Evolutionary conservation across 2,888 invertebrate genomes (phyloP).

Genomic region (Antheraea yamamai): DNA sequence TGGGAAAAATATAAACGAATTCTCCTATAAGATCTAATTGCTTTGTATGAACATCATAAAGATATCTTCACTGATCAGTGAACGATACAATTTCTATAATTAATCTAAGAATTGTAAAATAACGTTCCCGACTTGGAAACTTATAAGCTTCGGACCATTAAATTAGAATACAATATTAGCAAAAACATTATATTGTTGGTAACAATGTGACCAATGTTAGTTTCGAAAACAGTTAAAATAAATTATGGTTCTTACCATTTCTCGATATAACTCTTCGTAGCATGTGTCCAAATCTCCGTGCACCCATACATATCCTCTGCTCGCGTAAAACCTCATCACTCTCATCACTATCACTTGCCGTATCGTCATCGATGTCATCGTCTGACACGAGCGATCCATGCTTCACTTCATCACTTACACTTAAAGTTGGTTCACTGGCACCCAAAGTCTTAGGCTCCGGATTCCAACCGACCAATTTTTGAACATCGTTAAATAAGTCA

Average conservation of each 20-base stretch:
- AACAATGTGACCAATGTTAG: background rate
- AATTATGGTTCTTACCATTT: conserved; percentile 62
- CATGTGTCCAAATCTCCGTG: conserved; percentile 70
- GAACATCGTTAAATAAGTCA: conserved; percentile 71
- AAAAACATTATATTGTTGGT: background rate
- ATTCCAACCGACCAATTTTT: conserved; percentile 59
- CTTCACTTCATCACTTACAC: conserved; percentile 56
- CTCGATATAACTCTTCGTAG: conserved; percentile 73
- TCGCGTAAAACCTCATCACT: conserved; percentile 69
- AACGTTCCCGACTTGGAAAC: background rate
- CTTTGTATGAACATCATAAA: background rate
- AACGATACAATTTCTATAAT: background rate
- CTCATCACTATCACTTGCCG: conserved; percentile 70
- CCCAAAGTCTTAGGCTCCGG: conserved; percentile 69
- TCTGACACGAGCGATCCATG: conserved; percentile 71
- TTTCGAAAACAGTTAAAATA: background rate
- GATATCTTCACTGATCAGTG: background rate
- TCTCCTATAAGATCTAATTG: background rate
- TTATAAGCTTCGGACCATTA: background rate
- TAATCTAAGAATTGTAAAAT: background rate
- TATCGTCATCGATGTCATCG: conserved; percentile 70
- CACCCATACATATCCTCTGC: conserved; percentile 75
- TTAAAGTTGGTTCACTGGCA: conserved; percentile 73
- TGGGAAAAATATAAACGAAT: too few species aligned
- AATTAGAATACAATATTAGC: background rate